A percentile compares a stretch with the other conserved stretches of the same genome.
phyloP scores from a whole-genome alignment of 2,797 vertebrate species.

The Spheniscus humboldti region DNA sequence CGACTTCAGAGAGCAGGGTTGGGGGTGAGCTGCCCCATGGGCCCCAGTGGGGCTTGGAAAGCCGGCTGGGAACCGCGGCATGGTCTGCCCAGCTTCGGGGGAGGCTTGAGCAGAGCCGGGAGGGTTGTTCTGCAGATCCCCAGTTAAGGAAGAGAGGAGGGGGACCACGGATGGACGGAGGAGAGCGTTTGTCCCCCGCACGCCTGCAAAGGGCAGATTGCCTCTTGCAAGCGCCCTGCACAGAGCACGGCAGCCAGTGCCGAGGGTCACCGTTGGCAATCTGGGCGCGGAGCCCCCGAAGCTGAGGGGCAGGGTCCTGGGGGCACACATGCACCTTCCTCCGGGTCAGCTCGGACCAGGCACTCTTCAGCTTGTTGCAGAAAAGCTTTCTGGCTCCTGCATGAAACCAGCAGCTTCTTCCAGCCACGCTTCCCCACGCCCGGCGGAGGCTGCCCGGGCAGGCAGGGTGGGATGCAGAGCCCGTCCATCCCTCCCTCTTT shows the following conservation, averaged over 20 bases:
- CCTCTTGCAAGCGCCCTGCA: not conserved
- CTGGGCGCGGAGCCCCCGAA: not conserved
- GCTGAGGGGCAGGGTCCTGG: not conserved
- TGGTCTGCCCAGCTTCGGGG: not conserved
- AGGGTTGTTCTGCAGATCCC: not conserved
- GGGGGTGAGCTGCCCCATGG: not conserved
- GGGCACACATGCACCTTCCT: not conserved
- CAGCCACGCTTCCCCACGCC: not conserved
- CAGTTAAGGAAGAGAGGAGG: not conserved
- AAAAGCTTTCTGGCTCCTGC: slow-evolving; percentile 32
- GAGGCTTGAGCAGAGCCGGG: not conserved
- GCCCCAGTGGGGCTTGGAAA: not conserved
- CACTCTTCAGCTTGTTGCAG: not conserved
- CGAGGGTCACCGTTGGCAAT: not conserved
- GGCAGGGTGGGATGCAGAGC: not conserved
- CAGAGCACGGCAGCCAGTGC: not conserved
- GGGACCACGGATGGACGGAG: not conserved
- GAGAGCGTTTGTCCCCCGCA: fast-evolving
- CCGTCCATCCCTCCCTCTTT: not conserved
- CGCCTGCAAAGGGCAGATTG: not conserved
- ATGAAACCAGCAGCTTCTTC: slow-evolving; percentile 8
- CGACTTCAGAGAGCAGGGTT: not conserved
- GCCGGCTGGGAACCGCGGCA: fast-evolving
- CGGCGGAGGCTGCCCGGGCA: not conserved
- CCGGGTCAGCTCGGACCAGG: not conserved